Evolutionary conservation across 2,888 invertebrate genomes (phyloP), one percentile per base, ranked within the genome.

Genomic region (Cephus nigrinus): DNA sequence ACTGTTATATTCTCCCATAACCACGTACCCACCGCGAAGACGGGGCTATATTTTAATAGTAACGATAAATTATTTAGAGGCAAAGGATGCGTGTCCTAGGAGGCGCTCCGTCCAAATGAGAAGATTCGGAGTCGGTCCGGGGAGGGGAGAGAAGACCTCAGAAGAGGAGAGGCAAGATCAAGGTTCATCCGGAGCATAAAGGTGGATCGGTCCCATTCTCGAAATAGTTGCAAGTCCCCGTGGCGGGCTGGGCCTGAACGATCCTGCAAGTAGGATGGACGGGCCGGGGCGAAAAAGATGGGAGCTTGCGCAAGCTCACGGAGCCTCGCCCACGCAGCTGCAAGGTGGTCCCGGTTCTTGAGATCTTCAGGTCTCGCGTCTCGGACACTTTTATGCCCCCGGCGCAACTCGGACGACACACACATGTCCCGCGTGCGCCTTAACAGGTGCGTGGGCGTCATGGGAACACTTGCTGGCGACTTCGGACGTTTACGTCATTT

Each of bases 1-100:
- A 90, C 81, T 85, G 86, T 89, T 89, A 88, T 89, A 89, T 90
- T 89, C 89, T 88, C 86, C 88, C 89, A 85, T 89, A 89, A 89
- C 88, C 85, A 82, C 83, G 85, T 89, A 88, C 89, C 88, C 87
- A 88, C 88, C 88, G 87, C 89, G 89, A 89, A 87, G 89, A 74
- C 85, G 85, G 82, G 83, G 88, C 86, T 86, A 89, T 90, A 89
- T 88, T 90, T 90, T 90, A 90, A 90, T 90, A 88, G 88, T 89
- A 86, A 89, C 90, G 85, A 89, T 90, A 90, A 90, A 90, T 90
- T 88, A 90, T 84, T 86, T 84, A 86, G 84, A 34, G 85, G 83
- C 84, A 84, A 86, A 83, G 84, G 85, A 86, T 85, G 86, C 86
- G 83, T 84, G 84, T 83, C 82, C 80, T 80, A 79, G 83, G 81